A percentile compares a stretch with the other conserved stretches of the same genome.
These are phyloP conservation scores for Mercenaria mercenaria DNA, from an alignment of 1,140 invertebrate genomes.

Conservation along the genomic window DNA sequence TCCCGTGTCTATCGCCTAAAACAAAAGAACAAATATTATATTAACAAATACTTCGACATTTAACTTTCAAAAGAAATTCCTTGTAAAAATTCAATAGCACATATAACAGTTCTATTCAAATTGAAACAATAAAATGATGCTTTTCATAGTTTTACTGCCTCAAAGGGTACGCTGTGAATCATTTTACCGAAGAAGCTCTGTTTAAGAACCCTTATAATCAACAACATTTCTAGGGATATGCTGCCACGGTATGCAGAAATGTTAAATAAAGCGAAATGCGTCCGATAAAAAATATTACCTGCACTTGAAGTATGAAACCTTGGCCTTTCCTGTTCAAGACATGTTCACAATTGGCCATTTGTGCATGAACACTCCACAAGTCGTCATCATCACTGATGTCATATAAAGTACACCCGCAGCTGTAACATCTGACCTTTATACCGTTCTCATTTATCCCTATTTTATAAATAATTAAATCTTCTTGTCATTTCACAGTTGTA, in stretches of 20 bases:
- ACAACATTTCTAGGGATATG: background rate
- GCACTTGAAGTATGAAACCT: background rate
- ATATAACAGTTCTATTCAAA: background rate
- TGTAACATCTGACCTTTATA: background rate
- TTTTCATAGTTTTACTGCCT: no score
- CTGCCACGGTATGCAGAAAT: no score
- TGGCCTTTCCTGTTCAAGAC: background rate
- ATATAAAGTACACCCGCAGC: background rate
- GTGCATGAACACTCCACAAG: background rate
- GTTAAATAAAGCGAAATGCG: no score
- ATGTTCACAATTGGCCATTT: background rate
- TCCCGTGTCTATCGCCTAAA: no score
- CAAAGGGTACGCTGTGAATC: no score
- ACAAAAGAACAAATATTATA: no score
- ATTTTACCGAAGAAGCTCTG: background rate
- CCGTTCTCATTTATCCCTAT: background rate
- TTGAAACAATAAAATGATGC: no score
- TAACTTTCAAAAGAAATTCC: no score
- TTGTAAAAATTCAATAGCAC: no score
- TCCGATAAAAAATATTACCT: background rate
- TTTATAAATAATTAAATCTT: no score
- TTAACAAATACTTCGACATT: no score
- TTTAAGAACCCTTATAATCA: background rate
- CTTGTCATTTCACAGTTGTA: no score
- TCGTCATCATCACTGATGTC: background rate